Evolutionary conservation across 2,113 vertebrate genomes (phyloP).

Genomic region (Cynopterus brachyotis): DNA sequence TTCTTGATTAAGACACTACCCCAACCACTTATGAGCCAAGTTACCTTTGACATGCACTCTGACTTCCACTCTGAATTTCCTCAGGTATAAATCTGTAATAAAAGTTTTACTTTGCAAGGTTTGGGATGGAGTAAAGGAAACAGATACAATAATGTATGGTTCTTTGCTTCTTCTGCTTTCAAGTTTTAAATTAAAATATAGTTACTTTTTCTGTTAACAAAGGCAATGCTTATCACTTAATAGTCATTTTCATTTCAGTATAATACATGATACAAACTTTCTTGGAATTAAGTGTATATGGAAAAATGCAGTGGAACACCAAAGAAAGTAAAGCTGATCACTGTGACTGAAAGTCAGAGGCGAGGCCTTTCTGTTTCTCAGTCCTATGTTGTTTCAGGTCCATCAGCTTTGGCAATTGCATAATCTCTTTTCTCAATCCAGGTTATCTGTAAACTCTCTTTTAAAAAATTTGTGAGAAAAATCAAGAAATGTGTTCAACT

Average conservation of each 20-base stretch:
- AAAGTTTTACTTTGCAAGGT: neutral
- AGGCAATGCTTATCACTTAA: neutral
- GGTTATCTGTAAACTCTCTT: neutral
- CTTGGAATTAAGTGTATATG: neutral
- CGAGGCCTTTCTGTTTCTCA: neutral
- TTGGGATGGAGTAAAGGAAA: neutral
- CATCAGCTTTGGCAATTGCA: neutral
- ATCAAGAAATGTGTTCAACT: neutral
- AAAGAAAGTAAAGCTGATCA: neutral
- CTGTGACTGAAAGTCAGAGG: neutral
- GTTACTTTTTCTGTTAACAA: neutral
- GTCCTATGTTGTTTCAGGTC: neutral
- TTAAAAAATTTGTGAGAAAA: neutral
- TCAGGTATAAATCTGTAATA: neutral
- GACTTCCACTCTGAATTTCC: neutral
- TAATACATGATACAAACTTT: neutral
- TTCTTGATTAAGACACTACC: neutral
- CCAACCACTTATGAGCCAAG: neutral
- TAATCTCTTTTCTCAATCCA: neutral
- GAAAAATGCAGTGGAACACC: neutral
- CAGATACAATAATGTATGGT: rapidly evolving
- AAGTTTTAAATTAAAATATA: neutral
- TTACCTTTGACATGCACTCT: neutral
- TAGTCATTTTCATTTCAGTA: neutral
- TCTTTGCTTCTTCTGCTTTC: neutral